Percentiles rank a stretch among this genome's conserved stretches.
phyloP scores from a whole-genome alignment of 2,888 invertebrate genomes.

The Pheosia tremula region DNA sequence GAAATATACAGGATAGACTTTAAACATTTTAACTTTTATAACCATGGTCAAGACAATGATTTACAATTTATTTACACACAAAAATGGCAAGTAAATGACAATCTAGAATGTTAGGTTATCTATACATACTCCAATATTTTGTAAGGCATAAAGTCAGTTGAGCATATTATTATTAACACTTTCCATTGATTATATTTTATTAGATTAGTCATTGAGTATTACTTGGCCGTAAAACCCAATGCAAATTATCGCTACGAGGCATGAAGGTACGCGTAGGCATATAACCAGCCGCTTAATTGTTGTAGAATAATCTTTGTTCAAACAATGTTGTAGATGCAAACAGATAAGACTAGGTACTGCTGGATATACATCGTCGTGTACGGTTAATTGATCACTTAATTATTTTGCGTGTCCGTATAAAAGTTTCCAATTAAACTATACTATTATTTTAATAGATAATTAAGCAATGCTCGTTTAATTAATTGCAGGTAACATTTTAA shows the following conservation, averaged over 20 bases:
- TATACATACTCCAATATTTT: too few species aligned
- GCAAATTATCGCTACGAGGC: not conserved
- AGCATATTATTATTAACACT: too few species aligned
- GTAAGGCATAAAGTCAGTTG: too few species aligned
- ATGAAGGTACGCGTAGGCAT: conserved; percentile 24
- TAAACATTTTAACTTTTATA: too few species aligned
- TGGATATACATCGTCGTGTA: conserved; percentile 67
- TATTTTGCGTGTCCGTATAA: conserved; percentile 78
- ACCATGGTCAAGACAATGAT: not conserved
- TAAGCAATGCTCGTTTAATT: conserved; percentile 78
- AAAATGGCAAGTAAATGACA: too few species aligned
- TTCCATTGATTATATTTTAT: too few species aligned
- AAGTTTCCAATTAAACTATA: conserved; percentile 76
- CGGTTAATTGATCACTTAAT: conserved; percentile 81
- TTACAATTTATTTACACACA: too few species aligned
- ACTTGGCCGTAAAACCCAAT: not conserved
- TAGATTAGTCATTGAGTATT: not conserved
- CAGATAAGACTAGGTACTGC: conserved; percentile 62
- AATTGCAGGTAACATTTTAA: conserved; percentile 71
- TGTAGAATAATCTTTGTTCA: conserved; percentile 50
- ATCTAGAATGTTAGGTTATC: too few species aligned
- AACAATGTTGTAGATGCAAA: conserved; percentile 63
- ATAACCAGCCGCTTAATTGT: conserved; percentile 13
- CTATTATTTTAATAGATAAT: conserved; percentile 81
- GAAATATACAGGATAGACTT: not conserved